Conservation (phyloP, 2,113 vertebrate genomes). For the Mystacornis crossleyi region DNA sequence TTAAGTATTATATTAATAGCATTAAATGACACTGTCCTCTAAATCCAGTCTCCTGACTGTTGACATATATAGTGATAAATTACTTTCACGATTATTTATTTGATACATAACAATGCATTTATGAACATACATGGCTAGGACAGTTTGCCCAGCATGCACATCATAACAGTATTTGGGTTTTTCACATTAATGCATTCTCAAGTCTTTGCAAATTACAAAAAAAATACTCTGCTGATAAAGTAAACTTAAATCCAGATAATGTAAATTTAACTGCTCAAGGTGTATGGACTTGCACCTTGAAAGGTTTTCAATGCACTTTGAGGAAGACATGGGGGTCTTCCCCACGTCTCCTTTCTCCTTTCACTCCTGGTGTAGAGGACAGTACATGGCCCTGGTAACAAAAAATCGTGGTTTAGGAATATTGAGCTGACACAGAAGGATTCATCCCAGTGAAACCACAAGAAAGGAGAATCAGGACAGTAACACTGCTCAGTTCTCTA, state of each 20-base stretch:
- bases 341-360: too few relatives aligned
- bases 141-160: neutral
- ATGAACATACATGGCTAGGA: neutral
- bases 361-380: neutral
- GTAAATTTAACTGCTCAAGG: neutral
- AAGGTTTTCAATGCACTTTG: neutral
- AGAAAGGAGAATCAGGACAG: neutral
- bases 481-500: neutral
- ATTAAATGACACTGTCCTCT: neutral
- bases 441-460: neutral
- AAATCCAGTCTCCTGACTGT: neutral
- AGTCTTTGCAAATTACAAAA: neutral
- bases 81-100: neutral
- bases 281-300: neutral
- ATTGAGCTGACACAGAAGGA: neutral
- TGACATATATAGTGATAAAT: neutral
- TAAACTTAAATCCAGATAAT: neutral
- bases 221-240: neutral
- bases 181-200: neutral
- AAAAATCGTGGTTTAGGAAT: neutral
- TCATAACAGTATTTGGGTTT: neutral
- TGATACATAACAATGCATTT: neutral
- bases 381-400: rapidly evolving
- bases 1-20: neutral
- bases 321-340: neutral